A percentile compares a stretch with the other conserved stretches of the same genome.
Conservation (phyloP, 2,113 vertebrate species). For the Bubo bubo region DNA sequence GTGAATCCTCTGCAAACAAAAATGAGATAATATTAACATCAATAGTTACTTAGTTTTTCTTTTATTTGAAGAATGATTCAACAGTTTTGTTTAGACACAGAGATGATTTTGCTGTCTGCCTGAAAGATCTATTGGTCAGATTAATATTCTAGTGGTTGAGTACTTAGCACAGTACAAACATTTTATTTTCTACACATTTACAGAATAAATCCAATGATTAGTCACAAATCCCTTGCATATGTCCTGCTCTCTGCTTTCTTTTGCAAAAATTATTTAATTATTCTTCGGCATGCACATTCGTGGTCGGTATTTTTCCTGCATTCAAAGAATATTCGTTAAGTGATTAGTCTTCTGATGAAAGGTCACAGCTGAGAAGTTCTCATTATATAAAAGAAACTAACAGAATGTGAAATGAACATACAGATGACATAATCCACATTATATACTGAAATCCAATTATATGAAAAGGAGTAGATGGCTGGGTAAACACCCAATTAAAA, state of each 20-base stretch:
- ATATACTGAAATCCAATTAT: conserved; percentile 3
- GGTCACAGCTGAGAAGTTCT: conserved; percentile 33
- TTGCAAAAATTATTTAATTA: not conserved
- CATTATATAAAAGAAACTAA: conserved; percentile 31
- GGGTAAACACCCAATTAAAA: conserved; percentile 20
- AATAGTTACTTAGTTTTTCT: not conserved
- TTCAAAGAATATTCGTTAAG: conserved; percentile 13
- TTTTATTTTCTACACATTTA: not conserved
- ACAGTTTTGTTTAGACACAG: not conserved
- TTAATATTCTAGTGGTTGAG: not conserved
- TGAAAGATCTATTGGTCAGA: not conserved
- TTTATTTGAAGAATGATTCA: not conserved
- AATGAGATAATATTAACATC: not conserved
- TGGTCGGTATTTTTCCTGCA: not conserved
- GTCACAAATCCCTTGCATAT: not conserved
- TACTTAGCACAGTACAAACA: not conserved
- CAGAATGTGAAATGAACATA: conserved; percentile 42
- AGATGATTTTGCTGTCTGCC: not conserved
- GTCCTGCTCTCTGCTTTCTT: not conserved
- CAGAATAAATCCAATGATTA: not conserved
- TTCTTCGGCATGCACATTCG: not conserved
- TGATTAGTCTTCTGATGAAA: conserved; percentile 37
- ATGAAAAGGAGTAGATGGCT: not conserved
- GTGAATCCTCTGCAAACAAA: not conserved
- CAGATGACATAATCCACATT: conserved; percentile 14